Evolutionary conservation across 2,888 invertebrate genomes (phyloP).

Genomic region (Nebria salina): DNA sequence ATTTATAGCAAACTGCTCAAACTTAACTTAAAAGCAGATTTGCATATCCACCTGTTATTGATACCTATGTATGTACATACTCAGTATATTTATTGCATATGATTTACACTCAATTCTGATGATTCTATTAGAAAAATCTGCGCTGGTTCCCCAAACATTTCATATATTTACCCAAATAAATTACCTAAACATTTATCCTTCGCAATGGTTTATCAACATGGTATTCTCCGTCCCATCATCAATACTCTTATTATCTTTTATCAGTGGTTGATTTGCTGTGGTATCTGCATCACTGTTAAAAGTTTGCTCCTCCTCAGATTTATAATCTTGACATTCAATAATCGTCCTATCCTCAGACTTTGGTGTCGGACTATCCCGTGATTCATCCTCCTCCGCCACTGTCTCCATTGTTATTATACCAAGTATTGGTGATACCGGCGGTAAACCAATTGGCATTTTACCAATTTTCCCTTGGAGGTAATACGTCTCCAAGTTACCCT

Average conservation of each 20-base stretch:
- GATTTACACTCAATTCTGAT: constrained; percentile 1
- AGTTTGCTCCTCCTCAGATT: constrained; percentile 37
- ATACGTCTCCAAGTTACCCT: constrained; percentile 95
- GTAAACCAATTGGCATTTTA: constrained; percentile 52
- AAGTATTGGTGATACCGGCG: constrained; percentile 49
- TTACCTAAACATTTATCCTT: constrained; percentile 24
- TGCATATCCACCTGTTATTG: neutral
- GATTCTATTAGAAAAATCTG: constrained; percentile 13
- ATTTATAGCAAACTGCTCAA: too few species aligned
- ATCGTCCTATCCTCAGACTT: constrained; percentile 61
- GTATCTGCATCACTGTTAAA: constrained; percentile 54
- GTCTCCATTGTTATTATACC: constrained; percentile 59
- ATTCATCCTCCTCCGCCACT: constrained; percentile 62
- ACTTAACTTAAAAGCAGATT: neutral
- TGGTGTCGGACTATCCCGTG: constrained; percentile 59
- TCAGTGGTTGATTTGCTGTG: constrained; percentile 53
- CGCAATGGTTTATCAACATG: constrained; percentile 57
- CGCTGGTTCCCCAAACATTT: neutral
- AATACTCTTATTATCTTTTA: constrained; percentile 55
- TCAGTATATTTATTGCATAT: neutral
- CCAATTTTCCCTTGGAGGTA: constrained; percentile 76
- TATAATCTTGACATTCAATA: constrained; percentile 55
- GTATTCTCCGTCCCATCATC: constrained; percentile 58
- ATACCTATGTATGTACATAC: neutral
- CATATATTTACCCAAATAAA: neutral